Base-by-base conservation (phyloP, 2,113 vertebrate species). In the Lagopus muta region DNA sequence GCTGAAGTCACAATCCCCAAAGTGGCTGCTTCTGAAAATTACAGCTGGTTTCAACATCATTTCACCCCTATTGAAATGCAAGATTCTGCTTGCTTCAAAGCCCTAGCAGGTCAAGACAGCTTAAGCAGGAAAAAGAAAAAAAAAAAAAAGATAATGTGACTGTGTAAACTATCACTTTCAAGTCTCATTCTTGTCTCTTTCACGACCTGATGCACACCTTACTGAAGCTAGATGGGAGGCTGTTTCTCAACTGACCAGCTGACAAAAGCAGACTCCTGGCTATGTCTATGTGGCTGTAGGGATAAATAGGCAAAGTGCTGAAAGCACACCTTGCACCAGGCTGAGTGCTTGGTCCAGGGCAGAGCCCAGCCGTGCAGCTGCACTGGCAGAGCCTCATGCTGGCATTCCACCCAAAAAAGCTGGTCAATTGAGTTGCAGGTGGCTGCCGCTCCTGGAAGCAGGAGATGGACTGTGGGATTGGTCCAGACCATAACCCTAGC, bases 301-400 rank as follows among this genome's bases (percentile, higher is more conserved):
- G 14, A 72, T 25, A 36, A 2, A 1, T 28, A 6, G 10, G 4
- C 0, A 4, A 47, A 34, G 43, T 8, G 13, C 4, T 2, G 32
- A 50, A 7, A 30, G 17, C 3, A 2, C 28, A 10, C 27, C 52
- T 28, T 54, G 52, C 0, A 0, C 0, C 0, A 16, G 32, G 11
- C 16, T 55, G 40, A 3, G 5, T 0, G 0, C 21, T 30, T 4
- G 18, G 4, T 7, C 28, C 32, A 20, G 1, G 6, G 28, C 62
- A 82, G 12, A 82, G 14, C 11, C 36, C 55, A 58, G 32, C 32
- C 22, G 6, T 12, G 17, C 62, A 17, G 8, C 0, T 0, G 8
- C 27, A 11, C 1, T 40, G 62, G 10, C 28, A 0, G 0, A 65
- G 64, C 9, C 58, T n/a, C 64, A 42, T 22, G 20, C 34, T 0